Evolutionary conservation across 2,888 invertebrate genomes (phyloP), one percentile per base, ranked within the genome.

Genomic region (Sinotaia quadrata): DNA sequence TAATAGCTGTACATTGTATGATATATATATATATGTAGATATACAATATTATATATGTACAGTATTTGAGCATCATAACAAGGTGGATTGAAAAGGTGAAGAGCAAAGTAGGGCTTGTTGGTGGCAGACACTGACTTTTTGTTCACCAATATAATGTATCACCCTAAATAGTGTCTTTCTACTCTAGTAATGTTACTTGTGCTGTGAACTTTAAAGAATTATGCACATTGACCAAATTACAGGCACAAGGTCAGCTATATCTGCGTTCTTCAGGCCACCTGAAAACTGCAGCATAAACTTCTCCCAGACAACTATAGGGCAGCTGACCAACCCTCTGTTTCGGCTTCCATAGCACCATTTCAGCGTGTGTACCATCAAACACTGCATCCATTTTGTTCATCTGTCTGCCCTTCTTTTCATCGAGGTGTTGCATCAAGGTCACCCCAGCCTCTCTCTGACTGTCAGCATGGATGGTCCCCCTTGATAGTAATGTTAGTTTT

Each of bases 331-430:
- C n/a, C 47, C 47, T 47, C 47, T 29, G 54, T 27, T 24, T 29
- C 54, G 8, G 31, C 54, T 54, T 31, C 54, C 54, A 54, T 54
- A 54, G 54, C 54, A 54, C 54, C 54, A 27, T 27, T 51, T 54
- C 54, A 54, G 27, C 54, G 27, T 18, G 27, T 31, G 54, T 31
- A 54, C 54, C 54, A 24, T 18, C 54, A 54, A 24, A 54, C 31
- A 24, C 18, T 54, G 54, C 54, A 54, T 54, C 54, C 24, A 29
- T 31, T 31, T 31, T 54, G 54, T 31, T 31, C 54, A 27, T 54
- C 54, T 31, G 31, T 31, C 54, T 31, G 24, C 54, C 54, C 54
- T 54, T 54, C 47, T 47, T 47, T 47, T 47, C 47, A 47, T n/a
- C 47, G 47, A 47, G 47, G 24, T 21, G 47, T 24, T 24, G n/a